Conservation (phyloP, 2,113 vertebrate genomes). For the Carollia perspicillata region DNA sequence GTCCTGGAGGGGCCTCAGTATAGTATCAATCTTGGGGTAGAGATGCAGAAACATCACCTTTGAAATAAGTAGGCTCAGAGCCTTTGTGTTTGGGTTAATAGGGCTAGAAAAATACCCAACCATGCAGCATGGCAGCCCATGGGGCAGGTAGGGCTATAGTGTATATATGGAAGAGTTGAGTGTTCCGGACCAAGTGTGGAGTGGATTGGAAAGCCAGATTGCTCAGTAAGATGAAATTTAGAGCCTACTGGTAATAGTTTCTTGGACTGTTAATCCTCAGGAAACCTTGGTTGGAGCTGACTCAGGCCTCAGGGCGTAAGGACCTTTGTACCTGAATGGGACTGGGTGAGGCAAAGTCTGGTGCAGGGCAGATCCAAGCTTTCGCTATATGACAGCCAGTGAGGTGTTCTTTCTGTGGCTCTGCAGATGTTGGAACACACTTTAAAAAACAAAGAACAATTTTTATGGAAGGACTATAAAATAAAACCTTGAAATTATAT, state of each 20-base stretch:
- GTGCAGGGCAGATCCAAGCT: too few species aligned
- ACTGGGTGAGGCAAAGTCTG: fast-evolving
- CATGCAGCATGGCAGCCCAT: too few species aligned
- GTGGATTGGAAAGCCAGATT: background rate
- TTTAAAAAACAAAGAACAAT: background rate
- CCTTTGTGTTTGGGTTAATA: background rate
- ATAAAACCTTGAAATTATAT: background rate
- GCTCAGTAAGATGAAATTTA: background rate
- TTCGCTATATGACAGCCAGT: too few species aligned
- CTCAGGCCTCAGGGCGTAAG: background rate
- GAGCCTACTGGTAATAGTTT: background rate
- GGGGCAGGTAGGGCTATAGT: background rate
- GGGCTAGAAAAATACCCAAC: background rate
- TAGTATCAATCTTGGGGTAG: background rate
- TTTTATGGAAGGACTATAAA: background rate
- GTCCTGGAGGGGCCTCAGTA: background rate
- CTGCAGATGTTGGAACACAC: background rate
- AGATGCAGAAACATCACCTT: background rate
- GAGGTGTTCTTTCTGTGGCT: background rate
- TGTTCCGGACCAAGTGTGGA: background rate
- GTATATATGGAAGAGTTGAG: background rate
- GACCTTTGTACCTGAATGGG: background rate
- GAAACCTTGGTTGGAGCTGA: background rate
- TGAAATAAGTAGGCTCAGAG: background rate
- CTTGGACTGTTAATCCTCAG: background rate